Conservation (phyloP, 2,888 invertebrate species). For the Eristalis tenax region DNA sequence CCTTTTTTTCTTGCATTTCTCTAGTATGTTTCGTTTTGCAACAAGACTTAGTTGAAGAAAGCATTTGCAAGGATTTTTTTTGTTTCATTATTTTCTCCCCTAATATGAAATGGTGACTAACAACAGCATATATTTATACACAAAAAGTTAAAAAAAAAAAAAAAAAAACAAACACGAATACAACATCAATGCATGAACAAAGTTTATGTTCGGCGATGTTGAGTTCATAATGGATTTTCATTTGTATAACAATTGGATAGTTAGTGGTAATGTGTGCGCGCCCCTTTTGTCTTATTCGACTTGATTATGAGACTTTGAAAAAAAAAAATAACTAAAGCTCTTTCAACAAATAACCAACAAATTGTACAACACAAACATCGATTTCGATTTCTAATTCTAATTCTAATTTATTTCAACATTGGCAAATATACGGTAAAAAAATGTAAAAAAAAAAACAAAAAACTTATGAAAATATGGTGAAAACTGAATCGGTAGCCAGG, state of each 20-base stretch:
- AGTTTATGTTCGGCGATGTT: constrained; percentile 23
- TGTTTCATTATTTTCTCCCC: constrained; percentile 6
- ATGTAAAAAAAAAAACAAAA: not conserved
- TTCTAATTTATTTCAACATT: constrained; percentile 67
- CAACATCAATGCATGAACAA: constrained; percentile 70
- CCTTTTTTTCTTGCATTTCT: constrained; percentile 63
- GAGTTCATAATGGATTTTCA: constrained; percentile 50
- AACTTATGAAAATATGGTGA: not conserved
- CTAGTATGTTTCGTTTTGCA: constrained; percentile 65
- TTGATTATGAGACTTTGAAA: constrained; percentile 58
- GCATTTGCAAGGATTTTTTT: constrained; percentile 41
- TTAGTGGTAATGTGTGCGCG: constrained; percentile 73
- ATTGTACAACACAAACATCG: constrained; percentile 50
- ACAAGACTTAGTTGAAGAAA: constrained; percentile 54
- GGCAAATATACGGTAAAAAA: constrained; percentile 34
- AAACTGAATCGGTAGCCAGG: constrained; percentile 49
- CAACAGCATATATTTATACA: constrained; percentile 73
- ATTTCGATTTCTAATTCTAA: constrained; percentile 71
- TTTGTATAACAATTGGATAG: constrained; percentile 69
- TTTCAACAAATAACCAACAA: constrained; percentile 49
- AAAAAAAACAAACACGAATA: constrained; percentile 72
- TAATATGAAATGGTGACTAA: constrained; percentile 64
- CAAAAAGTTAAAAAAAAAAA: constrained; percentile 31
- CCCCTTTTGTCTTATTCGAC: constrained; percentile 73
- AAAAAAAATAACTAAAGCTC: constrained; percentile 44